Evolutionary conservation across 2,888 invertebrate genomes (phyloP), one percentile per base, ranked within the genome.

Genomic region (Cantharis nigra): DNA sequence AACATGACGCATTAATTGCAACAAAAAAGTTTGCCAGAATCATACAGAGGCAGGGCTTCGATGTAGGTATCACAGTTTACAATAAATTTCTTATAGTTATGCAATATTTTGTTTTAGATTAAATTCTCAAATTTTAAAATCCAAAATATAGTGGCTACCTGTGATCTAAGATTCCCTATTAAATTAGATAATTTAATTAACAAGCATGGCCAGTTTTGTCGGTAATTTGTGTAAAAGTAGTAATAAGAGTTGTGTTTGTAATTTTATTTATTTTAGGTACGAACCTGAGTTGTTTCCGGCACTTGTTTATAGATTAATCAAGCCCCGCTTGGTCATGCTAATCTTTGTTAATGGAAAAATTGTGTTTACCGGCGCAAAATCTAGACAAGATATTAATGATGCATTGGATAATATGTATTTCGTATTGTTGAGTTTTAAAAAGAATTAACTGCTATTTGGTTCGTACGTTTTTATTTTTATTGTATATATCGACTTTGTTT

Each of bases 341-440:
- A 98, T 99, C 88, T 99, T 99, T 90, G 99, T 99, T 0, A 99
- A 98, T 88, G 99, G 99, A 74, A 99, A 99, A 92, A 94, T 99
- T 82, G 99, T 99, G 1, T 94, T 99, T 80, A 99, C 99, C 85
- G 98, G 98, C 81, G 98, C 97, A 30, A 99, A 98, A 90, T 94
- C 95, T 70, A 91, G 98, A 82, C 92, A 93, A 85, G 98, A 98
- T 86, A 95, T 99, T 65, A 94, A 95, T 87, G 98, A 98, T 86
- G 97, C 98, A 14, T 91, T 99, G 83, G 96, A 96, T 83, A 96
- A 96, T 85, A 98, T 99, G 85, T 97, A 97, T 89, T 98, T 98
- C 0, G 98, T 98, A 86, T 89, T 98, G 81, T 94, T 96, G 86
- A 97, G 97, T 88, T 99, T 97, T 88, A 94, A 95, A 85, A 98